These are phyloP conservation scores for Brachionus calyciflorus DNA, from an alignment of 1,140 invertebrate species.

Conservation along the genomic window DNA sequence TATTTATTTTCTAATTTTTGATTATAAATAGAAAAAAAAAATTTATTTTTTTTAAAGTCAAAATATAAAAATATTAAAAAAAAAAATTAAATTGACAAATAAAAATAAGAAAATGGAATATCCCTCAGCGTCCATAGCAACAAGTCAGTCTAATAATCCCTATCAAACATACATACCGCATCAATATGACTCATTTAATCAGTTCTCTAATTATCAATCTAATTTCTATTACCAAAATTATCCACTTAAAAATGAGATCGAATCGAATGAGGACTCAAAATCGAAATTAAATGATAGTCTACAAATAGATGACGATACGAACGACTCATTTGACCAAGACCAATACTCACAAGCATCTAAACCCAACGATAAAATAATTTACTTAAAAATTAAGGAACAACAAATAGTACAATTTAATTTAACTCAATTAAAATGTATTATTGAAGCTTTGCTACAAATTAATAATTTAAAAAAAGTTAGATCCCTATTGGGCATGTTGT, in stretches of 20 bases:
- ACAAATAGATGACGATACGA: neutral
- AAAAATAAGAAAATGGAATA: constrained; percentile 6
- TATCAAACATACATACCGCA: neutral
- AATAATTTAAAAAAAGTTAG: constrained; percentile 39
- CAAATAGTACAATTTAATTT: constrained; percentile 28
- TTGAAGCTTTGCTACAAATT: constrained; percentile 26
- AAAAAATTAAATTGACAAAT: neutral
- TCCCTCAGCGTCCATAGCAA: neutral
- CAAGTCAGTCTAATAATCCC: neutral
- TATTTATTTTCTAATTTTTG: no score
- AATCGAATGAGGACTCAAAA: neutral
- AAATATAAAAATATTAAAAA: no score
- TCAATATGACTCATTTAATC: neutral
- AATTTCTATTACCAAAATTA: neutral
- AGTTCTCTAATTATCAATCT: neutral
- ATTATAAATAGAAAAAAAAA: no score
- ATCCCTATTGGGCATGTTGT: neutral
- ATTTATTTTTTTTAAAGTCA: no score
- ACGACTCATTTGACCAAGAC: neutral
- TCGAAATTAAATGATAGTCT: neutral
- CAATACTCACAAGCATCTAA: neutral
- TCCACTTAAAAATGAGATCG: neutral
- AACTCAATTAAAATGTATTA: constrained; percentile 21
- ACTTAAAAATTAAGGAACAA: neutral
- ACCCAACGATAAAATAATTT: neutral